Percentiles rank a stretch among this genome's conserved stretches.
These are phyloP conservation scores for Coelogynopora nodosa DNA, from an alignment of 2,888 invertebrate species.

Conservation along the genomic window DNA sequence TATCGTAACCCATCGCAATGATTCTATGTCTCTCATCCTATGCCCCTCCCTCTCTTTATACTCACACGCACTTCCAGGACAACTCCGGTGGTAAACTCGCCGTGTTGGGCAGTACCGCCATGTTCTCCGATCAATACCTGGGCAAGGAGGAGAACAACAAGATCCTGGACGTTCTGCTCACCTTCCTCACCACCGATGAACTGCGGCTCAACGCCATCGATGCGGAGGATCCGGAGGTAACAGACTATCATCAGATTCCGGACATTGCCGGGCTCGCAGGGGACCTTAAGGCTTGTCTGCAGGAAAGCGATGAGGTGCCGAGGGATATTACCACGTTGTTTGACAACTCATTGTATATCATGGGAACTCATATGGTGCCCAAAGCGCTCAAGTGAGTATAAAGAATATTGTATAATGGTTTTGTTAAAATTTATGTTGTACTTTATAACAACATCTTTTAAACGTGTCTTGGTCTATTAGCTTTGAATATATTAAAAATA, in stretches of 20 bases:
- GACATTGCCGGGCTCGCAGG: conserved; percentile 78
- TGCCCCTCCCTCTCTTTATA: no score
- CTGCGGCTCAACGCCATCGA: conserved; percentile 75
- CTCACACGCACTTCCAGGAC: no score
- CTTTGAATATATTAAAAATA: no score
- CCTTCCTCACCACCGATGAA: conserved; percentile 71
- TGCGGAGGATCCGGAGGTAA: conserved; percentile 88
- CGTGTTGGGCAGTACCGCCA: conserved; percentile 84
- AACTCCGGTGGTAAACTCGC: conserved; percentile 69
- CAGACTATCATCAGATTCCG: conserved; percentile 85
- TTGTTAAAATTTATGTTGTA: no score
- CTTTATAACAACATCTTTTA: no score
- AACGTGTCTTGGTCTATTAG: no score
- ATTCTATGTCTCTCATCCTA: no score
- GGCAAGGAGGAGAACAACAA: conserved; percentile 84
- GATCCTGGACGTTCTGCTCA: conserved; percentile 73
- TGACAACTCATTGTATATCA: conserved; percentile 63
- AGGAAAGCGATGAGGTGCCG: conserved; percentile 69
- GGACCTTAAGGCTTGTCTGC: conserved; percentile 75
- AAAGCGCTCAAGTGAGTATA: conserved; percentile 66
- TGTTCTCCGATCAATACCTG: conserved; percentile 86
- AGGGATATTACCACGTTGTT: conserved; percentile 72
- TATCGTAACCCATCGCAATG: no score
- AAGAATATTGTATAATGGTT: no score
- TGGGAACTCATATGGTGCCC: conserved; percentile 70